Evolutionary conservation across 1,140 invertebrate species (phyloP), one percentile per base, ranked within the genome.

Genomic region (Zaprionus inermis): DNA sequence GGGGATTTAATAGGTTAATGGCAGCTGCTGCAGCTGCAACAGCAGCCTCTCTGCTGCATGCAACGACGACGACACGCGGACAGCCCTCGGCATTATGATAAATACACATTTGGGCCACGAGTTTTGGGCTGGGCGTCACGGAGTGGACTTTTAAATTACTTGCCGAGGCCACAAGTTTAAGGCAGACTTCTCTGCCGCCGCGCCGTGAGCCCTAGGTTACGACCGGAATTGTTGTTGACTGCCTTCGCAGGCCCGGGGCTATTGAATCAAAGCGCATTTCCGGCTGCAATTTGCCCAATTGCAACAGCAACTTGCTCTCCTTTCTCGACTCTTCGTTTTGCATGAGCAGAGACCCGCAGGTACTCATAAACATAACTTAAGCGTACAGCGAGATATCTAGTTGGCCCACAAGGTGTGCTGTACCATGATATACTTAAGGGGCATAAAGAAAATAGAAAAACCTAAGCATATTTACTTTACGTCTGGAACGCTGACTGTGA

Each of bases 261-360:
- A 84, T 88, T 89, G 71, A 89, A 88, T 89, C 74, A 81, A 76
- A 84, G 71, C 74, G 65, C 80, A 84, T 89, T 81, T 88, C 84
- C 78, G 78, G 70, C 68, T 78, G 77, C 84, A 89, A 89, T 88
- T 89, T 88, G 84, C 64, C 67, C 77, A 78, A 88, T 89, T 88
- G 81, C 83, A 73, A 73, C 67, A 44, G 34, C 65, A 79, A 83
- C 44, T 49, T 22, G 44, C 18, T 10, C 3, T 11, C 44, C 66
- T 79, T 88, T 61, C 41, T 56, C 58, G 64, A 72, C 57, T 73
- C n/a, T n/a, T n/a, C 68, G 67, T 11, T 79, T 81, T 79, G 75
- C 75, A 79, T 72, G 59, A 3, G 10, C 44, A 85, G 81, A 69
- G 72, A 52, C 61, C 76, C 60, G 54, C 55, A 72, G 72, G 41